These are phyloP conservation scores for Brachionus rubens DNA, from an alignment of 1,140 invertebrate species.

Conservation along the genomic window DNA sequence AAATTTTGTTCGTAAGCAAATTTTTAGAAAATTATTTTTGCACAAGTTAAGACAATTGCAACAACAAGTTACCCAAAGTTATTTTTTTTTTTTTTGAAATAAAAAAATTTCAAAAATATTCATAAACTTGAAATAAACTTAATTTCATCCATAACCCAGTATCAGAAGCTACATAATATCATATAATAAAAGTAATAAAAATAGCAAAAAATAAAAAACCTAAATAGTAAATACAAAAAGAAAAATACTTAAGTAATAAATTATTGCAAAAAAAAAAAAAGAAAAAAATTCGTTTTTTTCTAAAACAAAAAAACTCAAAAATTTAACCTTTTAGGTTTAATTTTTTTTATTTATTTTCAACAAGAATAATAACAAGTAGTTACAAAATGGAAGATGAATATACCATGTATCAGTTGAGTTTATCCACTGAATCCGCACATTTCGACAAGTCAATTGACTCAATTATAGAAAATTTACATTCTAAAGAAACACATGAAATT, in stretches of 20 bases:
- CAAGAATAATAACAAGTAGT: no score
- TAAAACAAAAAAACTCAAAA: not conserved
- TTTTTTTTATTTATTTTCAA: no score
- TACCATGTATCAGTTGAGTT: not conserved
- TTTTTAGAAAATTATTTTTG: no score
- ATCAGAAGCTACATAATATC: slow-evolving; percentile 36
- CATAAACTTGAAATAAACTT: slow-evolving; percentile 30
- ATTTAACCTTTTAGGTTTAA: no score
- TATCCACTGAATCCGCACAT: not conserved
- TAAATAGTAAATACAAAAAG: slow-evolving; percentile 1
- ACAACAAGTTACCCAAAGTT: not conserved
- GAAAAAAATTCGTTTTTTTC: no score
- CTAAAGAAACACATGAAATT: not conserved
- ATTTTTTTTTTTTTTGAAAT: no score
- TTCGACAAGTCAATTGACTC: not conserved
- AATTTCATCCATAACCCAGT: slow-evolving; percentile 13
- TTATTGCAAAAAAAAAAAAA: not conserved
- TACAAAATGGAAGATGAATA: slow-evolving; percentile 33
- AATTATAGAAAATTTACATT: not conserved
- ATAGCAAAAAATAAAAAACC: not conserved
- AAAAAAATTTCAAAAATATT: slow-evolving; percentile 9
- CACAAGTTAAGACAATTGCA: slow-evolving; percentile 25
- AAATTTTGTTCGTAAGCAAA: no score
- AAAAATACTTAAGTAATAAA: slow-evolving; percentile 30
- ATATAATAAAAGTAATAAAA: not conserved